Percentiles rank a stretch among this genome's conserved stretches.
Evolutionary conservation across 1,140 invertebrate species (phyloP).

Genomic region (Apis mellifera): Amel_HAv3.1 CM009938.2:6878501-6879000

Average conservation of each 20-base stretch:
- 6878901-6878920: too few relatives aligned
- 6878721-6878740: neutral
- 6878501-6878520: neutral
- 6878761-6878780: neutral
- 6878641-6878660: neutral
- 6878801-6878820: too few relatives aligned
- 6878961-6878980: too few relatives aligned
- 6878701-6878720: neutral
- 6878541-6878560: neutral
- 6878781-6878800: too few relatives aligned
- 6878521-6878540: neutral
- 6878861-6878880: too few relatives aligned
- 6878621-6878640: neutral
- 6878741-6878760: neutral
- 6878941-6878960: too few relatives aligned
- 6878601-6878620: neutral
- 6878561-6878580: conserved; percentile 18
- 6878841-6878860: too few relatives aligned
- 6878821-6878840: too few relatives aligned
- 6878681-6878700: neutral
- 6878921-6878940: too few relatives aligned
- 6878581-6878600: neutral
- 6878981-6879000: too few relatives aligned
- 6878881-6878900: too few relatives aligned
- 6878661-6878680: neutral